Base-by-base conservation (phyloP, 30 jellyfish, hydroid and myxozoan species). In the Pelagia noctiluca region DNA sequence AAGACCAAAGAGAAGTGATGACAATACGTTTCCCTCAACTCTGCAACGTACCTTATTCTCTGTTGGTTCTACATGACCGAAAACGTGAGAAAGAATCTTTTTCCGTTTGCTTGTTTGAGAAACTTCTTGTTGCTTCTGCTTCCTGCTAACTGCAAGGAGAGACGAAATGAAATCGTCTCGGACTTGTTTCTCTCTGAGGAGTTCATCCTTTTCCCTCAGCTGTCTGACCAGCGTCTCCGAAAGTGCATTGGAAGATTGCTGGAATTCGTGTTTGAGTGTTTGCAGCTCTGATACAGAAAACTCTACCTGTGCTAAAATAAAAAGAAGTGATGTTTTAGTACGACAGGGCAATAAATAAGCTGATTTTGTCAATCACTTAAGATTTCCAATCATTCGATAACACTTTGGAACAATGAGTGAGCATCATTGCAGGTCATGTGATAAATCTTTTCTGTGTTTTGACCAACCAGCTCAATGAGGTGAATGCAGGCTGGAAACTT, bases 131-230 rank as follows among this genome's bases (percentile, higher is more conserved):
- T 61, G 36, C 3, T 50, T 48, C 32, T 37, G 92, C 36, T 82
- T 50, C 23, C 92, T 50, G 35, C 76, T 84, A 21, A 82, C 35
- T 16, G 36, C 57, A 74, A 82, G 74, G 29, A 67, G 34, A 47
- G 50, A 49, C 35, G 92, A 48, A 23, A 82, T 82, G 74, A 82
- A 82, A 8, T 38, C 63, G 69, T 82, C 76, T 46, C 76, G 31
- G 4, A 19, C 70, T 10, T 82, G 78, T 28, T 53, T 82, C 50
- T 82, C 92, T 4, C 92, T 87, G 1, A 50, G 29, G 22, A 67
- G 35, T 35, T 68, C 92, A 70, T 82, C 92, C 60, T 62, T 77
- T 2, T 8, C 33, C 26, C 54, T 31, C 46, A 77, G 37, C 35
- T 77, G 67, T 24, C 34, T 34, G 28, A 77, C 64, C 67, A 77